phyloP scores from a whole-genome alignment of 2,888 invertebrate species.

The Eupithecia insigniata region DNA sequence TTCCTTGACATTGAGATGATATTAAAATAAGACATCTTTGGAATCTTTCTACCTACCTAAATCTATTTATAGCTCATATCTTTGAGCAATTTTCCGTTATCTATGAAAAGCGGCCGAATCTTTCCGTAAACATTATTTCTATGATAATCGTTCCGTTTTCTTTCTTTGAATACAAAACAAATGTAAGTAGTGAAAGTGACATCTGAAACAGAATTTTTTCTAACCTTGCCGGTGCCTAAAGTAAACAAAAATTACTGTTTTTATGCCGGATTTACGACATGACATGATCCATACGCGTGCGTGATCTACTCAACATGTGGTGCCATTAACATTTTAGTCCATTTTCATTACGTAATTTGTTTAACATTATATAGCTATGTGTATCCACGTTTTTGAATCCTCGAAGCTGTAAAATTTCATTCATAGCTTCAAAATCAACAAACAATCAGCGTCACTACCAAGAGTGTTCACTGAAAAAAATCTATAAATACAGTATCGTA shows the following conservation, averaged over 20 bases:
- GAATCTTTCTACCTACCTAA: not conserved
- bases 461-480: slow-evolving; percentile 27
- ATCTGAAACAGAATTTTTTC: slow-evolving; percentile 38
- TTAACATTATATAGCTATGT: slow-evolving; percentile 5
- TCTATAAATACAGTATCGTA: slow-evolving; percentile 39
- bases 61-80: not conserved
- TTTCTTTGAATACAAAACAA: not conserved
- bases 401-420: slow-evolving; percentile 36
- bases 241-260: slow-evolving; percentile 57
- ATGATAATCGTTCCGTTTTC: not conserved
- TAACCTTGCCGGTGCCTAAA: slow-evolving; percentile 57
- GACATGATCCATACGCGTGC: slow-evolving; percentile 30
- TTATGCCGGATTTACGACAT: slow-evolving; percentile 52
- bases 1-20: not conserved
- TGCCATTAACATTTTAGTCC: slow-evolving; percentile 26
- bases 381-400: slow-evolving; percentile 5
- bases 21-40: slow-evolving; percentile 7
- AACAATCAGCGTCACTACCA: slow-evolving; percentile 19
- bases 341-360: slow-evolving; percentile 28
- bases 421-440: slow-evolving; percentile 37
- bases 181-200: slow-evolving; percentile 22
- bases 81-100: not conserved
- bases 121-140: not conserved
- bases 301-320: slow-evolving; percentile 40
- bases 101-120: not conserved